Evolutionary conservation across 2,888 invertebrate species (phyloP).

Genomic region (Lasioglossum malachurum): DNA sequence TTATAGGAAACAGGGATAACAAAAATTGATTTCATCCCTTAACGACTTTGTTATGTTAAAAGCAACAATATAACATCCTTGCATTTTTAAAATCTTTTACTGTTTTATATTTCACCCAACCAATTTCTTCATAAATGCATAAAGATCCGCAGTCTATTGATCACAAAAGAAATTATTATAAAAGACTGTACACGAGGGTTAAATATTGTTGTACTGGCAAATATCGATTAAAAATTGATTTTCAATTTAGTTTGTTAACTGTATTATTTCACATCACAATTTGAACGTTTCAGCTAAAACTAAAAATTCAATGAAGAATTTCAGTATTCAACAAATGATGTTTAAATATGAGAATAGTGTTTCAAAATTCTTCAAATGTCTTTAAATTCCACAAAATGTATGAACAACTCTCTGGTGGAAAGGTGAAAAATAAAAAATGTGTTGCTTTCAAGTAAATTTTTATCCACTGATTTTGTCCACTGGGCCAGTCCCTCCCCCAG

Average conservation of each 20-base stretch:
- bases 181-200: background rate
- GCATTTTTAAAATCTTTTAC: too few relatives aligned
- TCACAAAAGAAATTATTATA: background rate
- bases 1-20: too few relatives aligned
- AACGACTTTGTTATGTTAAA: too few relatives aligned
- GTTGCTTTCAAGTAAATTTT: background rate
- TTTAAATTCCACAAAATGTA: background rate
- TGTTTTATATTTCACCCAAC: too few relatives aligned
- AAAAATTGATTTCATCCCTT: too few relatives aligned
- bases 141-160: background rate
- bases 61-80: too few relatives aligned
- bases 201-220: background rate
- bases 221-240: background rate
- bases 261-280: background rate
- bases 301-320: background rate
- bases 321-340: too few relatives aligned
- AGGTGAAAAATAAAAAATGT: background rate
- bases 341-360: background rate
- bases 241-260: background rate
- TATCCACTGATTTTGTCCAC: background rate
- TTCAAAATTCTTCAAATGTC: too few relatives aligned
- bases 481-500: conserved; percentile 1
- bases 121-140: too few relatives aligned
- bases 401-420: background rate
- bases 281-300: background rate